phyloP scores from a whole-genome alignment of 2,797 vertebrate species.

The Varecia variegata region DNA sequence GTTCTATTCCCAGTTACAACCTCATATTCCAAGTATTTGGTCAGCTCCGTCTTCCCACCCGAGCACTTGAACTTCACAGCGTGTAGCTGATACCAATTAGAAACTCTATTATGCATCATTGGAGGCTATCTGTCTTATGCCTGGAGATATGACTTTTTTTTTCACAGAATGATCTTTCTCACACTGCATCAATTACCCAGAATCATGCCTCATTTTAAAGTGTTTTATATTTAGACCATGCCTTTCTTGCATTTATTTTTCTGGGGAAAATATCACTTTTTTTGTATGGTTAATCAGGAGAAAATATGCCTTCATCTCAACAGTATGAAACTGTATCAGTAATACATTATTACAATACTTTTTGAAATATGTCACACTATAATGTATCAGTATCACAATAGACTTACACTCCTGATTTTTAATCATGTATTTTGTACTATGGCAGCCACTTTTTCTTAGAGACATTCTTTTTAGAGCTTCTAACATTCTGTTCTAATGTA shows the following conservation, averaged over 20 bases:
- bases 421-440: background rate
- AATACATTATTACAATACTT: background rate
- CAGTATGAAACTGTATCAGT: background rate
- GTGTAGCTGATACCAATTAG: background rate
- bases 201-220: background rate
- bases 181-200: background rate
- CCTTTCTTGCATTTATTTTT: background rate
- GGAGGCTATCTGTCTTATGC: background rate
- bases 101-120: background rate
- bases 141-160: background rate
- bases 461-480: background rate
- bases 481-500: background rate
- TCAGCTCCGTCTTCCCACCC: rapidly evolving
- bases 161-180: background rate
- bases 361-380: background rate
- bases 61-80: background rate
- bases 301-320: background rate
- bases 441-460: background rate
- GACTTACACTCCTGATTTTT: background rate
- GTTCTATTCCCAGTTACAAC: background rate
- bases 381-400: background rate
- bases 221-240: background rate
- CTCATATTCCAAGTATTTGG: background rate
- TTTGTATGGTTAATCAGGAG: background rate
- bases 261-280: background rate